phyloP scores from a whole-genome alignment of 1,140 invertebrate genomes.

The Pogonognathellus flavescens region DNA sequence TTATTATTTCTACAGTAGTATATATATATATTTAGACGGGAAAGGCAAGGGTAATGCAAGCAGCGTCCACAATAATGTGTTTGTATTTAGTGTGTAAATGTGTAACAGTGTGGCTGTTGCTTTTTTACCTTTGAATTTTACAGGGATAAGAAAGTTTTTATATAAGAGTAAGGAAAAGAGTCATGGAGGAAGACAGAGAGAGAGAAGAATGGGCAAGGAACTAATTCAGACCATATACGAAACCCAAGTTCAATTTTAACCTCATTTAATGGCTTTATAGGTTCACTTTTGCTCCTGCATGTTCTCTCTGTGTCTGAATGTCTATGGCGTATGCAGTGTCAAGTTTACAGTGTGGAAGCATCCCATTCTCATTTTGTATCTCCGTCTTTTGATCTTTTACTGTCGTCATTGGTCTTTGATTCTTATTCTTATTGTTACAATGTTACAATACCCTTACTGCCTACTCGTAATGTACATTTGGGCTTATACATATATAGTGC shows the following conservation, averaged over 20 bases:
- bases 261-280: conserved; percentile 9
- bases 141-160: not conserved
- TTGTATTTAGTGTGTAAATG: not conserved
- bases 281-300: conserved; percentile 20
- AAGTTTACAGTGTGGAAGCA: not conserved
- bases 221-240: not conserved
- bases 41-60: no score
- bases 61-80: no score
- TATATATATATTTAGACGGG: no score
- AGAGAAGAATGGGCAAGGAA: not conserved
- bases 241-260: conserved; percentile 25
- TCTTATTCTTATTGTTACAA: not conserved
- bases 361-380: not conserved
- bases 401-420: not conserved
- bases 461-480: not conserved
- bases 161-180: not conserved
- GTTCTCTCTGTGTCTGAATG: not conserved
- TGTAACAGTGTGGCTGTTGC: not conserved
- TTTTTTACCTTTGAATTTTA: not conserved
- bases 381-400: not conserved
- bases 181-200: conserved; percentile 2
- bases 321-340: not conserved
- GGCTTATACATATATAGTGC: not conserved
- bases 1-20: no score
- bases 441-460: not conserved